Conservation (phyloP, 2,113 vertebrate genomes). For the Cromileptes altivelis region DNA sequence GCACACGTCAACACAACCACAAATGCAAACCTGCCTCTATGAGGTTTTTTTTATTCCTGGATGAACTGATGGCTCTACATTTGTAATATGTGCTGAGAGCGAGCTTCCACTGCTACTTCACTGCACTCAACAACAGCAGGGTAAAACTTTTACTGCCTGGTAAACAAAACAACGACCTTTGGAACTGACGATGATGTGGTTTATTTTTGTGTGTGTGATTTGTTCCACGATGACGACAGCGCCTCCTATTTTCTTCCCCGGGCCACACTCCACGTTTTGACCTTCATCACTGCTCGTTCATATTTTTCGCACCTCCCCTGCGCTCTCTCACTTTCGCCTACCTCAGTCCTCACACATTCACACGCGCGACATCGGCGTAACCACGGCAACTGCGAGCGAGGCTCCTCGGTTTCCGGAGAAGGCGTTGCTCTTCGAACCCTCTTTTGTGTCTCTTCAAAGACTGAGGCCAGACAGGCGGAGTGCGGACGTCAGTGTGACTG, state of each 20-base stretch:
- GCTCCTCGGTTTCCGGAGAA: conserved; percentile 56
- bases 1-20: not conserved
- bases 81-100: not conserved
- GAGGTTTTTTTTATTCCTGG: too few relatives aligned
- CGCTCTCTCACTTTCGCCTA: conserved; percentile 65
- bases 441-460: conserved; percentile 67
- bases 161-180: conserved; percentile 69
- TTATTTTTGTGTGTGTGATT: conserved; percentile 54
- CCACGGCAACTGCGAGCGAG: conserved; percentile 56
- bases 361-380: conserved; percentile 50
- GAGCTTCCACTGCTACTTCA: conserved; percentile 6
- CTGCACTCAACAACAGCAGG: conserved; percentile 21
- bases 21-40: not conserved
- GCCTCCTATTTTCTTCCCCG: conserved; percentile 21
- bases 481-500: conserved; percentile 44
- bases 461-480: conserved; percentile 36
- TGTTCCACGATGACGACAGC: conserved; percentile 33
- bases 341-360: conserved; percentile 55
- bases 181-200: conserved; percentile 27
- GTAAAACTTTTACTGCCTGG: conserved; percentile 57
- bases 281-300: conserved; percentile 50
- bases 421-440: conserved; percentile 60
- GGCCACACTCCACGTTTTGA: conserved; percentile 28
- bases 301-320: conserved; percentile 63
- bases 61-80: not conserved